Base-by-base conservation (phyloP, 1,140 invertebrate genomes). In the Idris sp. region DNA sequence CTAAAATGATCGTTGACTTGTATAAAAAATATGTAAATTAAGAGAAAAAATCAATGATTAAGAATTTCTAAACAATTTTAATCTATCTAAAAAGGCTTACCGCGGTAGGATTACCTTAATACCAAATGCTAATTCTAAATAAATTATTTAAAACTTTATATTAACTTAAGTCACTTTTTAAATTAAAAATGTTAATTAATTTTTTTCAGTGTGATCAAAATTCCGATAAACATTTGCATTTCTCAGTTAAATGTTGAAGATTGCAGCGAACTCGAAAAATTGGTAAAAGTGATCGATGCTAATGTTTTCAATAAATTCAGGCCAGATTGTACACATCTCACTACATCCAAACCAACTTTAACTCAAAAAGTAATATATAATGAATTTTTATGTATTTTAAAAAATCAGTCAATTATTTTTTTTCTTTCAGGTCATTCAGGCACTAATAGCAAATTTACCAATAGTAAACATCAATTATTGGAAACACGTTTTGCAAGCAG, bases 141-240 rank as follows among this genome's bases (percentile, higher is more conserved):
- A n/a, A n/a, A n/a, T n/a, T n/a, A n/a, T n/a, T n/a, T n/a, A n/a
- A n/a, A n/a, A n/a, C n/a, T n/a, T n/a, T n/a, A n/a, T n/a, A n/a
- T n/a, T n/a, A n/a, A n/a, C n/a, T n/a, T n/a, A n/a, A n/a, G n/a
- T n/a, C n/a, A n/a, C n/a, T n/a, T n/a, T n/a, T n/a, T n/a, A n/a
- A n/a, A n/a, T n/a, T n/a, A n/a, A n/a, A n/a, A n/a, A n/a, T n/a
- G n/a, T 35, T 35, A n/a, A 25, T 19, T 15, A 19, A 13, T 30
- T n/a, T 44, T 46, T 65, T 74, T 16, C n/a, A 79, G 75, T 7
- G 67, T 75, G 0, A 5, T 30, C 8, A 36, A 77, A 30, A 11
- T 67, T 6, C 48, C 75, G 0, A 16, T 77, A 15, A 56, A 72
- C 53, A 62, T 49, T 5, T 31, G 61, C 2, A 10, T 44, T 6